Percentiles rank a stretch among this genome's conserved stretches.
These are phyloP conservation scores for Endomychus coccineus DNA, from an alignment of 2,888 invertebrate genomes.

Conservation along the genomic window DNA sequence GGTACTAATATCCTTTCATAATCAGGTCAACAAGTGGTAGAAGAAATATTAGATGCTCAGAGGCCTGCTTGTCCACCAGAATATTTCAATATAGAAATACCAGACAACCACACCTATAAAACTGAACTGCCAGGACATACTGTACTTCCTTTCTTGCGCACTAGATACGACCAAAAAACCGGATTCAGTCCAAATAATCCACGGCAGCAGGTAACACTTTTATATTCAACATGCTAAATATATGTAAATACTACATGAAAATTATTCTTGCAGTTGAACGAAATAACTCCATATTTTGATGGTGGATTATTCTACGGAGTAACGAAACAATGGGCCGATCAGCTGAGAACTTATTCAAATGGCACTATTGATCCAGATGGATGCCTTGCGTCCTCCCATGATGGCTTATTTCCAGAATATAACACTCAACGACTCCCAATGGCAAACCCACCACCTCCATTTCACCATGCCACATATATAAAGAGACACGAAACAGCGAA, in stretches of 20 bases:
- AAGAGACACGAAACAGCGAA: slow-evolving; percentile 40
- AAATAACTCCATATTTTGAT: slow-evolving; percentile 55
- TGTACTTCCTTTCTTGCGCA: slow-evolving; percentile 49
- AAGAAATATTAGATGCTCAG: slow-evolving; percentile 55
- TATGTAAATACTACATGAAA: not conserved
- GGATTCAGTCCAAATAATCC: slow-evolving; percentile 54
- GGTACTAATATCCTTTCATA: slow-evolving; percentile 1
- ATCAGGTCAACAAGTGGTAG: slow-evolving; percentile 57
- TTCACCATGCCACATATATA: slow-evolving; percentile 41
- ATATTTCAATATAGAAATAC: slow-evolving; percentile 52
- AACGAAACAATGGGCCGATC: slow-evolving; percentile 52
- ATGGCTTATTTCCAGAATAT: slow-evolving; percentile 46
- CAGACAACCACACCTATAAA: slow-evolving; percentile 41
- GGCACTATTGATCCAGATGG: slow-evolving; percentile 46
- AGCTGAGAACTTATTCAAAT: slow-evolving; percentile 44
- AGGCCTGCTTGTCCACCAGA: slow-evolving; percentile 54
- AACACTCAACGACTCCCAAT: slow-evolving; percentile 49
- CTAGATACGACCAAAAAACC: slow-evolving; percentile 48
- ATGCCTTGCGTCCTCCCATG: slow-evolving; percentile 41
- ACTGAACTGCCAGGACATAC: slow-evolving; percentile 31
- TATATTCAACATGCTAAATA: not conserved
- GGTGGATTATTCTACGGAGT: slow-evolving; percentile 55
- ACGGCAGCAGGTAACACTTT: slow-evolving; percentile 48
- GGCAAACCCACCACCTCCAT: slow-evolving; percentile 53
- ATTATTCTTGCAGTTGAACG: slow-evolving; percentile 46